Base-by-base conservation (phyloP, 2,113 vertebrate genomes). In the Mesembrinibis cayennensis region DNA sequence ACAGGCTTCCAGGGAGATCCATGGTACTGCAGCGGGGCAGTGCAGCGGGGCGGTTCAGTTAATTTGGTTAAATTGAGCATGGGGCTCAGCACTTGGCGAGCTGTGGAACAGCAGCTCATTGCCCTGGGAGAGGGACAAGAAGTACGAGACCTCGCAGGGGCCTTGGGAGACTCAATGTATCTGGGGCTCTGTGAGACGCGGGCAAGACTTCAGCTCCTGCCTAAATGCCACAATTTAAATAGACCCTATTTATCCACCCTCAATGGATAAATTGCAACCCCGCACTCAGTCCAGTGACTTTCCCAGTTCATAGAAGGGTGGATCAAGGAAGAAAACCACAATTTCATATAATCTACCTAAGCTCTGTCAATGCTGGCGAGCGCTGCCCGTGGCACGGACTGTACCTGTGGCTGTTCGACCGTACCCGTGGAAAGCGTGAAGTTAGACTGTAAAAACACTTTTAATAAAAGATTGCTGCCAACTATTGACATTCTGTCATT, bases 121-220 rank as follows among this genome's bases (percentile, higher is more conserved):
- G 56, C 34, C 7, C 2, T 61, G 50, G 55, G 6, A 53, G 29
- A 62, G 78, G 63, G 36, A 4, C 9, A 8, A 25, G 47, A 9
- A 19, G 30, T 0, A 3, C 4, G 30, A 40, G 58, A 52, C 16
- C 26, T 44, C 4, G 0, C 1, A 2, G 27, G 23, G 47, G 10
- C 13, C 19, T 32, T 6, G 27, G 34, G 27, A 38, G 4, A 27
- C 18, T 13, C n/a, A 2, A 0, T 23, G 3, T 11, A 10, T 5
- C 34, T 34, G 40, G 56, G 73, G 61, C 16, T 40, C 25, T 19
- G 36, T 9, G 26, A 40, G 61, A 29, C 61, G 8, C 3, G 6
- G 26, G 29, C 30, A 40, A 34, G 53, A 3, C 59, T 67, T 81
- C 70, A 59, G 42, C 34, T 52, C 59, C 63, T 2, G 22, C 11